Base-by-base conservation (phyloP, 2,888 invertebrate genomes). In the Plutella xylostella region DNA sequence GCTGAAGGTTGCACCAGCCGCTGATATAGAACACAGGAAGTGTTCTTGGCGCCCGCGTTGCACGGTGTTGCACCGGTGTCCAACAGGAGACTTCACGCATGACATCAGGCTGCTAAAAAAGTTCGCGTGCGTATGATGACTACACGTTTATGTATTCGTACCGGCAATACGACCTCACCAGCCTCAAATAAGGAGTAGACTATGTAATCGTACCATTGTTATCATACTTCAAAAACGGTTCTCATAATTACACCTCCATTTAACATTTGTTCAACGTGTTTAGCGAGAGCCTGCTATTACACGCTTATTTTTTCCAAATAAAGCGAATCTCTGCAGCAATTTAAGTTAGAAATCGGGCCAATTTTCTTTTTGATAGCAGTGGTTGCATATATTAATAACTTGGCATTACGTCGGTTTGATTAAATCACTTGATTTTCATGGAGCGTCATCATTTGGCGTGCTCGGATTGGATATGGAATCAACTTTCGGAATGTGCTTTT, bases 171-270 rank as follows among this genome's bases (percentile, higher is more conserved):
- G 48, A 50, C 47, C 47, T 49, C 45, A 35, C 34, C 46, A 51
- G 42, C 37, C 42, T 17, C 46, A 46, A 31, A 30, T 25, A 25
- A 14, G 37, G 35, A 21, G 42, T 35, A 30, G 47, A 22, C 45
- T 51, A 64, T 55, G 61, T 64, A 70, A 69, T 58, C 48, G 46
- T 51, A 50, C 60, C 51, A 70, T 72, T 72, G 69, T 72, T 65
- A 54, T 55, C 52, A 50, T 48, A 49, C 49, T 54, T 58, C 52
- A 56, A 56, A 59, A 59, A 51, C 48, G 34, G 51, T 67, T 72
- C 71, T 51, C 70, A 71, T 60, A 56, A 61, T 68, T 63, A 64
- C 48, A 51, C 58, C 44, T 61, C 60, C 59, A 63, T 34, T 25
- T 33, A 48, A 48, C 48, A 57, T 60, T 59, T 57, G 54, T 54